A percentile compares a stretch with the other conserved stretches of the same genome.
Evolutionary conservation across 2,888 invertebrate species (phyloP).

Genomic region (Cacoxenus indagator): DNA sequence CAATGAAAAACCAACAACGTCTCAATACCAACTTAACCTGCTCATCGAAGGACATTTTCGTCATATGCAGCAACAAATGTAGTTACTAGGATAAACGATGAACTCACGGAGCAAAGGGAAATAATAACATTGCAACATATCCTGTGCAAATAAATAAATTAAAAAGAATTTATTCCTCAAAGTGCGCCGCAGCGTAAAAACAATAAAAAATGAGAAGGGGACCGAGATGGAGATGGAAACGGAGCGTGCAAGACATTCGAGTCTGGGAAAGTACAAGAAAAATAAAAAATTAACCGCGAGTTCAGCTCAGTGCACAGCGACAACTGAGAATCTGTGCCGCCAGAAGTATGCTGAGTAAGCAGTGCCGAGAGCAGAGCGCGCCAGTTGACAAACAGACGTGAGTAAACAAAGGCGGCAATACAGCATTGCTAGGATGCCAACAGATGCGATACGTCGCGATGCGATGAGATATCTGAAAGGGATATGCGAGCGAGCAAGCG

Average conservation of each 20-base stretch:
- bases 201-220: not conserved
- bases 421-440: not conserved
- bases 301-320: conserved; percentile 2
- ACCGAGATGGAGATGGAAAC: not conserved
- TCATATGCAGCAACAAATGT: too few species aligned
- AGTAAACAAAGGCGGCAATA: conserved; percentile 16
- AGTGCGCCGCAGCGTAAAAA: not conserved
- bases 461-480: not conserved
- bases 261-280: not conserved
- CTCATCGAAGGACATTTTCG: too few species aligned
- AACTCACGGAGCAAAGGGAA: not conserved
- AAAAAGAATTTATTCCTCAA: conserved; percentile 16
- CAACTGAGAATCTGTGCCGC: not conserved
- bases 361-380: not conserved
- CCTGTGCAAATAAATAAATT: conserved; percentile 21
- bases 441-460: not conserved
- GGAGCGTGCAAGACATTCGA: not conserved
- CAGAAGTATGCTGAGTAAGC: not conserved
- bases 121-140: conserved; percentile 7
- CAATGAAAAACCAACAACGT: too few species aligned
- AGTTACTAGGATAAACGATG: too few species aligned
- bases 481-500: not conserved
- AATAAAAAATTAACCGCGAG: not conserved
- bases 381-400: conserved; percentile 12
- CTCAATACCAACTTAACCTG: too few species aligned